Conservation (phyloP, 23 tunicate species). For the Aplidium turbinatum region DNA sequence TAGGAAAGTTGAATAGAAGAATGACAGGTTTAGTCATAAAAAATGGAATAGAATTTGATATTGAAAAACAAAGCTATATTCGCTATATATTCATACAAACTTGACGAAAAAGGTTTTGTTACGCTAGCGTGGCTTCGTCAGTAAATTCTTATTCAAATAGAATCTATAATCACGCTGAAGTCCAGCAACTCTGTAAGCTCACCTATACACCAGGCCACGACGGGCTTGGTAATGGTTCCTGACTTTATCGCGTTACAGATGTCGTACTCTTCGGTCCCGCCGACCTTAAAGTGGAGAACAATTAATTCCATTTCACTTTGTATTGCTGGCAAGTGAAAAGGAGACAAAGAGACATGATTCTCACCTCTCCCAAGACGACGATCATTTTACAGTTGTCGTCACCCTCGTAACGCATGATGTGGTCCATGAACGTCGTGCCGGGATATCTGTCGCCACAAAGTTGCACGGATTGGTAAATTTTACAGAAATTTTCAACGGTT, state of each 20-base stretch:
- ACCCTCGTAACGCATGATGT: slow-evolving; percentile 78
- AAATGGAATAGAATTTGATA: too few species aligned
- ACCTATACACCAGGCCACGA: slow-evolving; percentile 99
- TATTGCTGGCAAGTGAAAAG: too few species aligned
- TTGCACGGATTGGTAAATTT: too few species aligned
- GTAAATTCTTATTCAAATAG: too few species aligned
- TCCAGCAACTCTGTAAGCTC: too few species aligned
- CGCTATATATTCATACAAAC: too few species aligned
- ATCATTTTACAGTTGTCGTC: slow-evolving; percentile 82
- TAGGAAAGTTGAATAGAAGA: neutral
- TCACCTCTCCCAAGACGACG: slow-evolving; percentile 93
- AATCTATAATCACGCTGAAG: too few species aligned
- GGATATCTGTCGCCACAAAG: slow-evolving; percentile 77
- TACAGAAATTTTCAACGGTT: too few species aligned
- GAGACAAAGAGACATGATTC: neutral
- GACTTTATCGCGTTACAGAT: slow-evolving; percentile 83
- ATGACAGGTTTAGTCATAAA: too few species aligned
- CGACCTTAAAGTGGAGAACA: slow-evolving; percentile 50
- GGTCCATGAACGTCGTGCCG: slow-evolving; percentile 92
- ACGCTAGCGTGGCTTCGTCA: too few species aligned
- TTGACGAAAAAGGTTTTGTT: too few species aligned
- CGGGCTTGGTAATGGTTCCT: slow-evolving; percentile 78
- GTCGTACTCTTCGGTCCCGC: slow-evolving; percentile 93
- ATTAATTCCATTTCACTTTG: neutral
- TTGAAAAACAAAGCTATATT: too few species aligned